phyloP scores from a whole-genome alignment of 1,140 invertebrate species.

The Ylistrum balloti region DNA sequence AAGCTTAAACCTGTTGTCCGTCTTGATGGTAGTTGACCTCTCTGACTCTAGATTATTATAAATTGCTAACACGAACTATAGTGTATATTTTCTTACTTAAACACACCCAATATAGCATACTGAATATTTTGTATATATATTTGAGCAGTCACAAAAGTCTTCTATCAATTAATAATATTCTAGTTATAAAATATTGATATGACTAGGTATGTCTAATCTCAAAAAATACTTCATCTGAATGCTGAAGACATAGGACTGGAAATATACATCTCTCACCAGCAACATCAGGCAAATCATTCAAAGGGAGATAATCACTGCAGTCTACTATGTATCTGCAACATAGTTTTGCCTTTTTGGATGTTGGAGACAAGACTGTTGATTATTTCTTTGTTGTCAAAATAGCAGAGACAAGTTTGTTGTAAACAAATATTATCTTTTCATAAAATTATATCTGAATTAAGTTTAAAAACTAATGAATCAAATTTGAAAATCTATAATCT shows the following conservation, averaged over 20 bases:
- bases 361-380: not conserved
- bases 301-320: not conserved
- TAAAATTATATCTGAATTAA: too few relatives aligned
- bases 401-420: not conserved
- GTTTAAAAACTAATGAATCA: not conserved
- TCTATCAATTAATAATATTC: not conserved
- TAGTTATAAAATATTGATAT: not conserved
- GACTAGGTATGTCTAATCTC: not conserved
- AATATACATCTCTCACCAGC: not conserved
- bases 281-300: not conserved
- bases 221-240: not conserved
- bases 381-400: not conserved
- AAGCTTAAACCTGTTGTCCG: too few relatives aligned
- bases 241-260: not conserved
- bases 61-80: too few relatives aligned
- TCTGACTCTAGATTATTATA: too few relatives aligned
- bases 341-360: too few relatives aligned
- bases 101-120: too few relatives aligned
- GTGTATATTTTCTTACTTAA: too few relatives aligned
- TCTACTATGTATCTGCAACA: not conserved
- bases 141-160: too few relatives aligned
- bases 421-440: not conserved
- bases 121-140: too few relatives aligned
- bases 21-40: too few relatives aligned
- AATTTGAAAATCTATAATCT: not conserved